Evolutionary conservation across 2,888 invertebrate genomes (phyloP), one percentile per base, ranked within the genome.

Genomic region (Euphydryas editha): DNA sequence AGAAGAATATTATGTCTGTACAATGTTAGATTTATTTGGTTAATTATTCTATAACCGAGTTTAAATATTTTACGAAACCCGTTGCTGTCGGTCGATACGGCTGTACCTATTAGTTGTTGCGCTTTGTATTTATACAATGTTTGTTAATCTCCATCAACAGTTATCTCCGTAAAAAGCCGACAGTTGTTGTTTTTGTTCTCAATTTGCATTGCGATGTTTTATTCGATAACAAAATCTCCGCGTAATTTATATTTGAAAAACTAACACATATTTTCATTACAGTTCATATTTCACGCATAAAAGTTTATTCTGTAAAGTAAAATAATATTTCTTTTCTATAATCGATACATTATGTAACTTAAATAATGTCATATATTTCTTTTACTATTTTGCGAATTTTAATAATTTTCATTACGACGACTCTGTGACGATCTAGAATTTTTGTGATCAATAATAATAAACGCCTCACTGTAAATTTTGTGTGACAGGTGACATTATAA

Each of bases 401-500:
- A n/a, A 0, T 15, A 24, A 7, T 10, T 54, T 18, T 17, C 36
- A n/a, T 1, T 2, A 24, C 6, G 21, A 51, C 7, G 15, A 20
- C 7, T 24, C 24, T 15, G 24, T 17, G 21, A 30, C 36, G 54
- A 54, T 17, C 0, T 17, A 17, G 7, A 15, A 24, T 18, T 7
- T n/a, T n/a, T n/a, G n/a, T 18, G 17, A 10, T 46, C 2, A 17
- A 17, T 18, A 21, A 17, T 30, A 55, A 17, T 18, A 36, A 55
- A 39, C 6, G 15, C 42, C 39, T 54, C 11, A 54, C 44, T 15
- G 24, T 24, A 11, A 2, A 51, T 51, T 51, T 51, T 51, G 49
- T 51, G 49, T 15, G 81, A 82, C 94, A 92, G 97, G 98, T 72
- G 98, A 98, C 84, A 91, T 97, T 57, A 97, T 98, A 76, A 96